Evolutionary conservation across 2,888 invertebrate species (phyloP).

Genomic region (Sesamia inferens): DNA sequence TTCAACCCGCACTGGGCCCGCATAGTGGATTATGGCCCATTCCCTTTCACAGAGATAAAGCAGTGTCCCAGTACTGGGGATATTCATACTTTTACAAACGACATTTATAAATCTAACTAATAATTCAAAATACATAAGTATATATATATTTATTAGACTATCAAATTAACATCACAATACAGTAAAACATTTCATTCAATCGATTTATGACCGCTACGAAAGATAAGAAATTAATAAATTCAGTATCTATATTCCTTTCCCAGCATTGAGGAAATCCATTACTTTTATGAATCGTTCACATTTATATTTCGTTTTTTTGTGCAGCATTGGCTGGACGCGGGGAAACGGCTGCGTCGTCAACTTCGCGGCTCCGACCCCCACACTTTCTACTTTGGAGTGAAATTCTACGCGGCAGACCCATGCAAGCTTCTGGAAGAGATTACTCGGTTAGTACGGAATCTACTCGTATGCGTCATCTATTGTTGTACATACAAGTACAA

Average conservation of each 20-base stretch:
- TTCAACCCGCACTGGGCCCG: background rate
- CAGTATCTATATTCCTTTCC: constrained; percentile 23
- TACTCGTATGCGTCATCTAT: constrained; percentile 38
- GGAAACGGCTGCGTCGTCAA: constrained; percentile 96
- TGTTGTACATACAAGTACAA: constrained; percentile 7
- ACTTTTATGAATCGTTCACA: constrained; percentile 29
- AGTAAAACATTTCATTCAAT: constrained; percentile 34
- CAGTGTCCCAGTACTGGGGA: background rate
- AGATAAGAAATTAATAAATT: constrained; percentile 38
- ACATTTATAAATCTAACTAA: background rate
- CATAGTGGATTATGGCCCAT: background rate
- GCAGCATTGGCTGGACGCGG: constrained; percentile 98
- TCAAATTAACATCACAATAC: constrained; percentile 22
- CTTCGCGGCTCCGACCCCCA: constrained; percentile 94
- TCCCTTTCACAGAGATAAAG: background rate
- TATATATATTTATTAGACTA: background rate
- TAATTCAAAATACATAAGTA: background rate
- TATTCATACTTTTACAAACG: background rate
- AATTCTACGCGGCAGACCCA: constrained; percentile 99
- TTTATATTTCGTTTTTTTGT: constrained; percentile 20
- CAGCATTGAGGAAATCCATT: constrained; percentile 40
- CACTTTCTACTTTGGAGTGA: constrained; percentile 98
- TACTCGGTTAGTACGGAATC: constrained; percentile 92
- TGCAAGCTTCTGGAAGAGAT: constrained; percentile 99
- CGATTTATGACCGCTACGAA: constrained; percentile 22